Evolutionary conservation across 2,888 invertebrate species (phyloP), one percentile per base, ranked within the genome.

Genomic region (Platypus cylindrus): DNA sequence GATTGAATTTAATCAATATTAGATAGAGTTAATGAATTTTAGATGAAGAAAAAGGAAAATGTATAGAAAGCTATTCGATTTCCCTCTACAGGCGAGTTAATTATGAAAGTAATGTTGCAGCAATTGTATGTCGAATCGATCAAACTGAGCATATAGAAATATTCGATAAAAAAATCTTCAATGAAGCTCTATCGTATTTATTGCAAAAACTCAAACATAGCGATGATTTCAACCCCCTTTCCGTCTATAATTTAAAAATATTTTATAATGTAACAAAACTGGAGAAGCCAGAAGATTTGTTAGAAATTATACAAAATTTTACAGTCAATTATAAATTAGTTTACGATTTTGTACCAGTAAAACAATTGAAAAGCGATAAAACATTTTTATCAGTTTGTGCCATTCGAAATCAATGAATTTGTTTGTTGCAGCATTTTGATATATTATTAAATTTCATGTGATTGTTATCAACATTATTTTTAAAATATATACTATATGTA

Each of bases 11-110:
- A 8, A 23, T 12, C 2, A 2, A n/a, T n/a, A n/a, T n/a, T n/a
- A n/a, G n/a, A n/a, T n/a, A n/a, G n/a, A n/a, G n/a, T n/a, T n/a
- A n/a, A 28, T 18, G n/a, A n/a, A 40, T 65, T 65, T 17, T 58
- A 87, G 87, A 87, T 59, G 86, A 87, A 64, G 87, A 89, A 58
- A 85, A 86, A 29, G 87, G 87, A n/a, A 84, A 82, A 57, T 83
- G 82, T 46, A 69, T 87, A 5, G 78, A 80, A 35, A 78, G 79
- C 48, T 83, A 80, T 53, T 81, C 83, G 50, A 81, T 87, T 38
- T 83, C 83, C 8, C 79, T 87, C 48, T 77, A 82, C 32, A 71
- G 86, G 46, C 72, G 87, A 40, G 87, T 86, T 83, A 87, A 86
- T 61, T 85, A 85, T 53, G 87, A 87, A 56, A 85, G 84, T 57